These are phyloP conservation scores for Arbacia lixula DNA, from an alignment of 53 echinoderm and acorn worm species.

Conservation along the genomic window DNA sequence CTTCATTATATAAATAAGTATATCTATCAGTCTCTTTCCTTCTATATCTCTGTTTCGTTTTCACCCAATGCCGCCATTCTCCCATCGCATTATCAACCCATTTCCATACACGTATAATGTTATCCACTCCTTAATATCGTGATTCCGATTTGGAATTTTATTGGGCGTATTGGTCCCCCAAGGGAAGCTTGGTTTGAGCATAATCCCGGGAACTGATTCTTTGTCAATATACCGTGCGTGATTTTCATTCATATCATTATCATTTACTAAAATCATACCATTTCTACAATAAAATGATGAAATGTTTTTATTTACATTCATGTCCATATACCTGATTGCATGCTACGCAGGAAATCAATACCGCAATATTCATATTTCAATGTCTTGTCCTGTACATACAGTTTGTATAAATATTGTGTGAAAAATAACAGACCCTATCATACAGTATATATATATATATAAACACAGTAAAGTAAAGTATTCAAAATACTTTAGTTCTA, in stretches of 20 bases:
- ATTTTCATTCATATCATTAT: not conserved
- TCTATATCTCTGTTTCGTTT: too few species aligned
- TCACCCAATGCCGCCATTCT: too few species aligned
- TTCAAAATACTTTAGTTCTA: constrained; percentile 4
- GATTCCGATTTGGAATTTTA: too few species aligned
- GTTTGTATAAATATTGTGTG: constrained; percentile 53
- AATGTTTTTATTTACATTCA: constrained; percentile 30
- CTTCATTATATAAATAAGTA: not conserved
- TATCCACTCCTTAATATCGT: too few species aligned
- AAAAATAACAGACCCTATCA: constrained; percentile 45
- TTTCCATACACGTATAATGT: too few species aligned
- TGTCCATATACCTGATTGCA: constrained; percentile 41
- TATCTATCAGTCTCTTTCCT: too few species aligned
- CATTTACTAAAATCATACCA: not conserved
- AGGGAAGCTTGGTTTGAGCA: not conserved
- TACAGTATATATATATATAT: constrained; percentile 13
- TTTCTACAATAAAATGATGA: constrained; percentile 41
- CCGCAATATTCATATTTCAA: constrained; percentile 30
- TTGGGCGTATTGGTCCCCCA: too few species aligned
- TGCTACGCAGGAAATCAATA: constrained; percentile 9
- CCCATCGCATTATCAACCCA: too few species aligned
- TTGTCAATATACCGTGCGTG: not conserved
- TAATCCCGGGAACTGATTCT: not conserved
- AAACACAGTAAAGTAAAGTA: not conserved
- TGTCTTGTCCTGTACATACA: constrained; percentile 43